Evolutionary conservation across 2,888 invertebrate genomes (phyloP).

Genomic region (Nymphalis polychloros): DNA sequence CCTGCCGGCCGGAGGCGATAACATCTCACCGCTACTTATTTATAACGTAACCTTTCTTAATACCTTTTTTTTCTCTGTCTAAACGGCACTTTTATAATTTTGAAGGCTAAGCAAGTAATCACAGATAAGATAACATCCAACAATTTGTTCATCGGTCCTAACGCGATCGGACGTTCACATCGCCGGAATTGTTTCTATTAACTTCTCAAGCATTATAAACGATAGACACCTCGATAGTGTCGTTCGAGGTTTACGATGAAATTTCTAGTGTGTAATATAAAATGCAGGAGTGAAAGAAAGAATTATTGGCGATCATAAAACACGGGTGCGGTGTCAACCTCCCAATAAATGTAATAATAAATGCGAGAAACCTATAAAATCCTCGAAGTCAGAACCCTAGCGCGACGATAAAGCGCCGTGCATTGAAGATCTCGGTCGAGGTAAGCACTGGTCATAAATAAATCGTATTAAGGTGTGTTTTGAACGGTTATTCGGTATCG

Average conservation of each 20-base stretch:
- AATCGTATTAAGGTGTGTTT: constrained; percentile 71
- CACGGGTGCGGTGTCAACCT: constrained; percentile 60
- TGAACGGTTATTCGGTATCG: constrained; percentile 65
- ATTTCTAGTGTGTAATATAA: constrained; percentile 54
- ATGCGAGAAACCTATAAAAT: constrained; percentile 67
- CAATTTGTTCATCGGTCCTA: constrained; percentile 57
- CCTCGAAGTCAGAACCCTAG: constrained; percentile 51
- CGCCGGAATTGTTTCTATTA: constrained; percentile 47
- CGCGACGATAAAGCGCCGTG: constrained; percentile 57
- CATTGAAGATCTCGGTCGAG: constrained; percentile 56
- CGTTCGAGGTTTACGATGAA: constrained; percentile 50
- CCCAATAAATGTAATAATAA: constrained; percentile 62
- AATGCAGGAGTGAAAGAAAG: constrained; percentile 62
- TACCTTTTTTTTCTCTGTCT: constrained; percentile 54
- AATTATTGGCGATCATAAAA: constrained; percentile 67
- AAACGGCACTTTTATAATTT: constrained; percentile 72
- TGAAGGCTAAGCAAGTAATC: constrained; percentile 68
- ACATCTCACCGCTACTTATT: constrained; percentile 74
- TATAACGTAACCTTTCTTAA: constrained; percentile 67
- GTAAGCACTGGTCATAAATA: constrained; percentile 73
- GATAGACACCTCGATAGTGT: constrained; percentile 39
- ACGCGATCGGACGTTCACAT: constrained; percentile 47
- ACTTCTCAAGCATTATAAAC: constrained; percentile 39
- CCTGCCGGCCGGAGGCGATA: constrained; percentile 73
- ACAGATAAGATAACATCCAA: constrained; percentile 64